A percentile compares a stretch with the other conserved stretches of the same genome.
Conservation (phyloP, 2,113 vertebrate species). For the Nycticorax nycticorax region DNA sequence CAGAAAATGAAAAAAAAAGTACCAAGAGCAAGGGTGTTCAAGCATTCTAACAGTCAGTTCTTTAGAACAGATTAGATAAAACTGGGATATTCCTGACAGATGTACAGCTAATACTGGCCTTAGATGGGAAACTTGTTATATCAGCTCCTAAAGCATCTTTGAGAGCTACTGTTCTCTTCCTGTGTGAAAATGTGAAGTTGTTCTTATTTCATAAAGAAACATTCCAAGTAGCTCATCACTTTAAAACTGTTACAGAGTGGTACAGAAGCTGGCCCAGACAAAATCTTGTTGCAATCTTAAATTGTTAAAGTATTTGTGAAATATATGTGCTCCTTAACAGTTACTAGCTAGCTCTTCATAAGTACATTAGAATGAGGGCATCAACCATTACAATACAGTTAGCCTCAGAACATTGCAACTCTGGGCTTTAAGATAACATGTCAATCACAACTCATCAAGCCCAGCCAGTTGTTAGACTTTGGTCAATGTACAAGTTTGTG, state of each 20-base stretch:
- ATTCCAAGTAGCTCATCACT: background rate
- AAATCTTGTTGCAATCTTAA: background rate
- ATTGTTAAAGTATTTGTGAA: background rate
- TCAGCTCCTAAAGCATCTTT: background rate
- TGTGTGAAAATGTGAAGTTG: background rate
- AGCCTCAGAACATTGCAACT: background rate
- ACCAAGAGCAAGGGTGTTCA: background rate
- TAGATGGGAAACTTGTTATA: background rate
- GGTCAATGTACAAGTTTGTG: fast-evolving
- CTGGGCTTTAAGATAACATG: background rate
- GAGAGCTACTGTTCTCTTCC: background rate
- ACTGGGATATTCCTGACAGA: background rate
- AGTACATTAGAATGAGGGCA: background rate
- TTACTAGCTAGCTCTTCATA: background rate
- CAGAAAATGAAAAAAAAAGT: background rate
- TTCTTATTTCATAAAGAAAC: background rate
- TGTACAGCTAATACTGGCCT: background rate
- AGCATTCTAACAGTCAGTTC: background rate
- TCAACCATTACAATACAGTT: background rate
- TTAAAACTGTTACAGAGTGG: background rate
- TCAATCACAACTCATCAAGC: background rate
- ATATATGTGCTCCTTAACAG: background rate
- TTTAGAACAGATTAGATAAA: background rate
- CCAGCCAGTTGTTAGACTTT: background rate
- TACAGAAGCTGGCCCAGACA: background rate